Base-by-base conservation (phyloP, 1,140 invertebrate species). In the Ditylenchus dipsaci region DNA sequence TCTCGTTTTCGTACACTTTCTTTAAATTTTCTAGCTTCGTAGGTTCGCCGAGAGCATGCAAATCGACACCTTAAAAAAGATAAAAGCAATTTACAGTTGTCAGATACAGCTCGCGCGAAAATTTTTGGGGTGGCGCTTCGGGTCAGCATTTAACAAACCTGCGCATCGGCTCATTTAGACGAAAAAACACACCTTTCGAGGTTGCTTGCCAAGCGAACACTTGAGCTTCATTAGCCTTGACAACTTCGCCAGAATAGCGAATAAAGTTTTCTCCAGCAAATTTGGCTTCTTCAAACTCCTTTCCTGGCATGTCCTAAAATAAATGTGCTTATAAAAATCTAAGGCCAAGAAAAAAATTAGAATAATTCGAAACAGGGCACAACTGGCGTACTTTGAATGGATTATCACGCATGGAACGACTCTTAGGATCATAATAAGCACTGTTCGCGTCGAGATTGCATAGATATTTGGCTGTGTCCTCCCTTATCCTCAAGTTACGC, bases 181-280 rank as follows among this genome's bases (percentile, higher is more conserved):
- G n/a, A 53, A 53, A 21, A 21, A 21, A 21, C 49, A 53, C 3
- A 72, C 66, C 76, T 67, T 83, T 63, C 33, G 74, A 69, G 80
- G 91, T 90, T 0, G 94, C 93, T 80, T 97, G 92, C 95, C 96
- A 99, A 0, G 95, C 94, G 88, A 99, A 99, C 73, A 96, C 86
- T 86, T 97, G 94, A 21, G 92, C 91, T 26, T 88, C 89, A 5
- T 92, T 90, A 83, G 97, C 93, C 63, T 90, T 87, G 45, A 88
- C 86, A 0, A 95, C 96, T 84, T 97, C 95, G 13, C 95, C 95
- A 47, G 90, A 89, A 79, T 91, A 93, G 33, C 95, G 87, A 0
- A 91, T 90, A 87, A 94, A 95, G 84, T 99, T 98, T 84, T 98
- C 96, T 19, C 96, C 96, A 38, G 89, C 88, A 85, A 93, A 98